Percentiles rank a stretch among this genome's conserved stretches.
Conservation (phyloP, 2,888 invertebrate genomes). For the Noctua fimbriata region DNA sequence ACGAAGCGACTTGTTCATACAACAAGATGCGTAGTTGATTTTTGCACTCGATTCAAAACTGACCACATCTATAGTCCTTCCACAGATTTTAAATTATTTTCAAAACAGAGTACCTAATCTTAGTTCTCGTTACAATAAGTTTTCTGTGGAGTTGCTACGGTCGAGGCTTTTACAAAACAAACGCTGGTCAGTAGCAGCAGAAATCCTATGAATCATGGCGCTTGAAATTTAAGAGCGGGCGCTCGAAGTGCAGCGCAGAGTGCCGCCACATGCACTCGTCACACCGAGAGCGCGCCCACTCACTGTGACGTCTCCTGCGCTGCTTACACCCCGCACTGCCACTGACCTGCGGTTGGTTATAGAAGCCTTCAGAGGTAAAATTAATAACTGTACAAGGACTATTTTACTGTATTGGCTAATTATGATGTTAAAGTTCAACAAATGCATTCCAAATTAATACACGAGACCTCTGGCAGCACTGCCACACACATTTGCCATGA, state of each 20-base stretch:
- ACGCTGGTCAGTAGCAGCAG: background rate
- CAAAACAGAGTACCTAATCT: background rate
- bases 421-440: background rate
- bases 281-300: no score
- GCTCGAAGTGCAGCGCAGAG: no score
- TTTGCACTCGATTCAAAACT: background rate
- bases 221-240: no score
- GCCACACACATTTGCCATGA: slow-evolving; percentile 23
- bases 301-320: no score
- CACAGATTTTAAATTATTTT: background rate
- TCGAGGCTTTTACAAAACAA: background rate
- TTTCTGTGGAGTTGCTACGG: background rate
- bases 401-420: background rate
- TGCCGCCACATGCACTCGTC: no score
- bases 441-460: background rate
- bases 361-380: background rate
- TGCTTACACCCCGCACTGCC: no score
- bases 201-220: background rate
- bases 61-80: background rate
- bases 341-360: background rate
- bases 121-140: background rate
- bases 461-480: background rate
- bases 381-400: background rate
- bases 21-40: background rate
- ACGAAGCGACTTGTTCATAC: background rate